Conservation (phyloP, 2,797 vertebrate species). For the Chloroceryle inda region DNA sequence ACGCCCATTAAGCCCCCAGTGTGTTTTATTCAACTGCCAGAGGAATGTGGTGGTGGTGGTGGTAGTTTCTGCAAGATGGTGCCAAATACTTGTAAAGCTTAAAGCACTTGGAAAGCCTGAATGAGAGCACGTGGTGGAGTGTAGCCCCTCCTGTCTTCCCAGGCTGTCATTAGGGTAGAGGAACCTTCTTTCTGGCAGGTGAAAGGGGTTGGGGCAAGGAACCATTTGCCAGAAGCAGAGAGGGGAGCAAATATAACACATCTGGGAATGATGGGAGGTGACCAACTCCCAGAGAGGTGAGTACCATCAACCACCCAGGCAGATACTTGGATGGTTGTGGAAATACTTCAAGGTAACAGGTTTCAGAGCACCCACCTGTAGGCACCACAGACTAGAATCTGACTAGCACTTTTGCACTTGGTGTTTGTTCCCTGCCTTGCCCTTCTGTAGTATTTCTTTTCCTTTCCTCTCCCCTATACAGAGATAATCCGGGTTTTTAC, state of each 20-base stretch:
- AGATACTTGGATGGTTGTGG: background rate
- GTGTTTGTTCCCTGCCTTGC: background rate
- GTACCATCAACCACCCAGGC: background rate
- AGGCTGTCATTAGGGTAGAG: background rate
- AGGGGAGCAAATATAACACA: background rate
- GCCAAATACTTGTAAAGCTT: background rate
- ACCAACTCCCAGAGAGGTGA: background rate
- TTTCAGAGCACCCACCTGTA: background rate
- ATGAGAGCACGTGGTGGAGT: background rate
- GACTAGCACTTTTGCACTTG: background rate
- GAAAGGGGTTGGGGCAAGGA: background rate
- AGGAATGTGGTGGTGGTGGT: background rate
- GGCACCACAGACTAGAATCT: background rate
- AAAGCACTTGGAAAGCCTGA: background rate
- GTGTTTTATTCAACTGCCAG: background rate
- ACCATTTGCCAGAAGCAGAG: rapidly evolving
- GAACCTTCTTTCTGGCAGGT: background rate
- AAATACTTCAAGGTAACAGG: background rate
- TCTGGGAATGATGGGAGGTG: background rate
- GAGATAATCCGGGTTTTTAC: background rate
- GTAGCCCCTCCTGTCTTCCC: background rate
- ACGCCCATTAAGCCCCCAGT: rapidly evolving
- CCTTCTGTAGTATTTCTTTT: background rate
- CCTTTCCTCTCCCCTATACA: background rate
- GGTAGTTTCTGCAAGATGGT: background rate